phyloP scores from a whole-genome alignment of 2,888 invertebrate genomes.

The Sturmia bella region DNA sequence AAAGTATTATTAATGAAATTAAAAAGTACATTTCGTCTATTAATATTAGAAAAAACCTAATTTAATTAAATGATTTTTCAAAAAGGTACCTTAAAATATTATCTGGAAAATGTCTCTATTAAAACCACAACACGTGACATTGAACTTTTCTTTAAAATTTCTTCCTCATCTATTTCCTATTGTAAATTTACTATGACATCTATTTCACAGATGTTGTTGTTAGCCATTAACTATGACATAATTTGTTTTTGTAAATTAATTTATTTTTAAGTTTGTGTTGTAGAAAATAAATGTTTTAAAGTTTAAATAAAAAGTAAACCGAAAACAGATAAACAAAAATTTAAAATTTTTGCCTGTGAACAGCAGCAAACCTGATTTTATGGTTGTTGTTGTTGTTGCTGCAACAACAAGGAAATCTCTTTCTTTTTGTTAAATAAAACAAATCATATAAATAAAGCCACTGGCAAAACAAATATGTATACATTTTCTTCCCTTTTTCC shows the following conservation, averaged over 20 bases:
- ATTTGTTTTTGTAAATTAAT: background rate
- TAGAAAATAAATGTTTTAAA: background rate
- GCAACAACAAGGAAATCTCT: conserved; percentile 65
- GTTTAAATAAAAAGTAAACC: background rate
- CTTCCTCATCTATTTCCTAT: background rate
- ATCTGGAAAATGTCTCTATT: too few relatives aligned
- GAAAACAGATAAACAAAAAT: too few relatives aligned
- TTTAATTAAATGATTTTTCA: too few relatives aligned
- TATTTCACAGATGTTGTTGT: conserved; percentile 29
- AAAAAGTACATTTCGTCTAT: too few relatives aligned
- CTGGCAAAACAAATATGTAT: conserved; percentile 27
- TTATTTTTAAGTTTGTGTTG: conserved; percentile 23
- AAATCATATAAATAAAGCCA: conserved; percentile 23
- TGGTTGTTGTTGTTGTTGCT: conserved; percentile 5
- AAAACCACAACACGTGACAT: background rate
- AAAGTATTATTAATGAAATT: too few relatives aligned
- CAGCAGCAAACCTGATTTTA: conserved; percentile 1
- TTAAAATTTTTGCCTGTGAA: too few relatives aligned
- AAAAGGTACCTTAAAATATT: too few relatives aligned
- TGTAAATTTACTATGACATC: conserved; percentile 2
- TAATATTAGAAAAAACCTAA: too few relatives aligned
- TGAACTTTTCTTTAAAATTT: conserved; percentile 22
- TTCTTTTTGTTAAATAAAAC: background rate
- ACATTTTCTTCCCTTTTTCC: conserved; percentile 18
- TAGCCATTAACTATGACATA: background rate